Conservation (phyloP, 1,140 invertebrate species). For the Drosophila jambulina region DNA sequence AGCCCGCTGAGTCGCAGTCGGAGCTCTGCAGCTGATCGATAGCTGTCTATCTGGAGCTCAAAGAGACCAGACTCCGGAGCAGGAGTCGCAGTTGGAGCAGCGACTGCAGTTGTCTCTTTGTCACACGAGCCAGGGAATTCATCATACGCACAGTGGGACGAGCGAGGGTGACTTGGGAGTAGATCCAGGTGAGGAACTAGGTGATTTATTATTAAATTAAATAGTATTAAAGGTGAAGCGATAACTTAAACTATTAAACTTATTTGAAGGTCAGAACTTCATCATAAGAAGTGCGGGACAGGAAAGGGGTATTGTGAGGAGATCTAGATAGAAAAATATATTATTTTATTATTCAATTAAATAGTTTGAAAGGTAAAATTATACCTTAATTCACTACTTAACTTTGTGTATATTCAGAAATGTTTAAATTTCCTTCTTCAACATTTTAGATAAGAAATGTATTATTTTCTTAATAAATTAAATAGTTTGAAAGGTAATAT, state of each 20-base stretch:
- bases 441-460: neutral
- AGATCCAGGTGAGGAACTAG: too few species aligned
- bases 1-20: constrained; percentile 70
- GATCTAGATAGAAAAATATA: too few species aligned
- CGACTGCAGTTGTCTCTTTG: constrained; percentile 27
- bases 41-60: constrained; percentile 65
- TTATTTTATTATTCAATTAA: neutral
- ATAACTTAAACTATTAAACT: too few species aligned
- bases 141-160: constrained; percentile 35
- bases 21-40: constrained; percentile 76
- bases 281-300: too few species aligned
- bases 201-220: neutral
- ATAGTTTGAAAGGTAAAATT: neutral
- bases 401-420: rapidly evolving
- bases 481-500: neutral
- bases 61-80: constrained; percentile 18
- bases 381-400: too few species aligned
- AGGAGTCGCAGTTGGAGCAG: constrained; percentile 33
- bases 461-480: neutral
- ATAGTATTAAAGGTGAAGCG: neutral
- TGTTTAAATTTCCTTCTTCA: rapidly evolving
- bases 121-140: constrained; percentile 38
- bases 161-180: too few species aligned
- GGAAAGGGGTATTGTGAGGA: too few species aligned
- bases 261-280: too few species aligned